Base-by-base conservation (phyloP, 2,888 invertebrate genomes). In the Caenorhabditis sp. region DNA sequence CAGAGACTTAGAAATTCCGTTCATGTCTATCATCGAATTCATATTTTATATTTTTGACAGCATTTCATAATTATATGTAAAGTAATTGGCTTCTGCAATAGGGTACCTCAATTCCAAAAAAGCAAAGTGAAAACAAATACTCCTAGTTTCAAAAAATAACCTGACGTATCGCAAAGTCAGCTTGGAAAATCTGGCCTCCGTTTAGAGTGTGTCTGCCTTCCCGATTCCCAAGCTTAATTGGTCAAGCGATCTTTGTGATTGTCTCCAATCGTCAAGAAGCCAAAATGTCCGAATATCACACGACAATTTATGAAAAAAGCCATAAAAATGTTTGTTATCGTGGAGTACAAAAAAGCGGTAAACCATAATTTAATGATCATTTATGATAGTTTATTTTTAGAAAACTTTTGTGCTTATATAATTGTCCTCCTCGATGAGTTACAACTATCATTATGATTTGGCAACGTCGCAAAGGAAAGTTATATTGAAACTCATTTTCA, bases 41-140 rank as follows among this genome's bases (percentile, higher is more conserved):
- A 67, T 67, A 26, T 79, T 79, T 61, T 79, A 77, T 56, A 76
- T 79, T n/a, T n/a, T n/a, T n/a, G n/a, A n/a, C n/a, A n/a, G n/a
- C n/a, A n/a, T n/a, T n/a, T n/a, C n/a, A n/a, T n/a, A n/a, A n/a
- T n/a, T n/a, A n/a, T n/a, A n/a, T n/a, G n/a, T n/a, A n/a, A n/a
- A n/a, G n/a, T n/a, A n/a, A n/a, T n/a, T n/a, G n/a, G n/a, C n/a
- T n/a, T n/a, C n/a, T n/a, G n/a, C n/a, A n/a, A n/a, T n/a, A n/a
- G n/a, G n/a, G n/a, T n/a, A n/a, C n/a, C n/a, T n/a, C n/a, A n/a
- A n/a, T n/a, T n/a, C n/a, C n/a, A n/a, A n/a, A n/a, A n/a, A n/a
- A n/a, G n/a, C n/a, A n/a, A n/a, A n/a, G n/a, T n/a, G n/a, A n/a
- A n/a, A n/a, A n/a, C n/a, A n/a, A n/a, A n/a, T n/a, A n/a, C n/a